These are phyloP conservation scores for Cepaea hortensis DNA, from an alignment of 2,888 invertebrate species.

Conservation along the genomic window DNA sequence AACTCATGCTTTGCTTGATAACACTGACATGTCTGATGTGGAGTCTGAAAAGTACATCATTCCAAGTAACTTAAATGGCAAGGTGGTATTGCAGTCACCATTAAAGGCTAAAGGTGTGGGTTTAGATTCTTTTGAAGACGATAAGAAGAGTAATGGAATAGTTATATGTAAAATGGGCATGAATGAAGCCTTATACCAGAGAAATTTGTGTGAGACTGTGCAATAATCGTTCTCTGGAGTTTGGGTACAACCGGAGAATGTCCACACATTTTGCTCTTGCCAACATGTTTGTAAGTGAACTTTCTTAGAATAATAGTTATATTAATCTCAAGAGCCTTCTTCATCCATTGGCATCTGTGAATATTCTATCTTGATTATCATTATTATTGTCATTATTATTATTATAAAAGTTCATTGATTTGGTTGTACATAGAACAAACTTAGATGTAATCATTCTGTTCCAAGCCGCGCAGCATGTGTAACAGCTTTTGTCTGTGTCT, in stretches of 20 bases:
- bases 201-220: slow-evolving; percentile 9
- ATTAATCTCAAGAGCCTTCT: too few relatives aligned
- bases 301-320: too few relatives aligned
- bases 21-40: not conserved
- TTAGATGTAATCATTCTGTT: too few relatives aligned
- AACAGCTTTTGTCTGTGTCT: too few relatives aligned
- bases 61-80: not conserved
- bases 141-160: not conserved
- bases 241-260: too few relatives aligned
- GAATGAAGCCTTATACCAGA: not conserved
- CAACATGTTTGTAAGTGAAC: too few relatives aligned
- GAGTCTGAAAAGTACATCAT: not conserved
- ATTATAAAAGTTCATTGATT: not conserved
- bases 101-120: not conserved
- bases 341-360: not conserved
- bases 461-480: too few relatives aligned
- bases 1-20: slow-evolving; percentile 7
- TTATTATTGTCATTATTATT: not conserved
- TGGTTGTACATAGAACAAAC: not conserved
- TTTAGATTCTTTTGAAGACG: not conserved
- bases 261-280: too few relatives aligned
- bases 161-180: not conserved
- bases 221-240: not conserved
- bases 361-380: not conserved
- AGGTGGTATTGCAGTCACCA: not conserved